phyloP scores from a whole-genome alignment of 2,888 invertebrate species.

The Rhaphigaster nebulosa region DNA sequence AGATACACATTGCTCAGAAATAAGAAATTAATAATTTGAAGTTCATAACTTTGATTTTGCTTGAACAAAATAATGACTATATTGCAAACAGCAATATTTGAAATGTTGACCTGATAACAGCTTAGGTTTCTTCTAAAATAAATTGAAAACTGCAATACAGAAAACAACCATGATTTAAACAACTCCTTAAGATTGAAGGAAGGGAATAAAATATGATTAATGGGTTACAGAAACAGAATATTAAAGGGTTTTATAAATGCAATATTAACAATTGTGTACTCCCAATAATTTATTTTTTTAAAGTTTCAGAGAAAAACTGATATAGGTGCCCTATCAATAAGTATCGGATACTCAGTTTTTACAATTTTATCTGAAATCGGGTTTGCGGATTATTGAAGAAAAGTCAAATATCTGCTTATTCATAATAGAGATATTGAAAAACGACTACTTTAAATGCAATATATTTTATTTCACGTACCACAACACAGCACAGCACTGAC shows the following conservation, averaged over 20 bases:
- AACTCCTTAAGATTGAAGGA: neutral
- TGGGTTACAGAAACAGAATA: neutral
- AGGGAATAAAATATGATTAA: neutral
- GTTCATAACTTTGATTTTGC: neutral
- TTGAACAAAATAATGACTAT: neutral
- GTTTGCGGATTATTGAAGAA: neutral
- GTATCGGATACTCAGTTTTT: neutral
- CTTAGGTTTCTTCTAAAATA: neutral
- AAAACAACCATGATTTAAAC: neutral
- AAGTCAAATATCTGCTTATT: neutral
- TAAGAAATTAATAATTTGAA: neutral
- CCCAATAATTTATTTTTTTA: neutral
- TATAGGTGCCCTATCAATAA: neutral
- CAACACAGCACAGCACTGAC: constrained; percentile 97
- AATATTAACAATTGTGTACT: neutral
- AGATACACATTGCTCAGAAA: neutral
- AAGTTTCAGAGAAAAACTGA: neutral
- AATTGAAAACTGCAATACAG: neutral
- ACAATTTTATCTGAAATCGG: neutral
- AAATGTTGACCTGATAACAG: neutral
- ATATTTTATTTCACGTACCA: constrained; percentile 77
- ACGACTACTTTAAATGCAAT: constrained; percentile 50
- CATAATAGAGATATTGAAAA: neutral
- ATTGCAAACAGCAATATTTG: neutral
- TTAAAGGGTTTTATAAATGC: neutral